A percentile compares a stretch with the other conserved stretches of the same genome.
Conservation (phyloP, 2,797 vertebrate genomes). For the Vireo griseus region DNA sequence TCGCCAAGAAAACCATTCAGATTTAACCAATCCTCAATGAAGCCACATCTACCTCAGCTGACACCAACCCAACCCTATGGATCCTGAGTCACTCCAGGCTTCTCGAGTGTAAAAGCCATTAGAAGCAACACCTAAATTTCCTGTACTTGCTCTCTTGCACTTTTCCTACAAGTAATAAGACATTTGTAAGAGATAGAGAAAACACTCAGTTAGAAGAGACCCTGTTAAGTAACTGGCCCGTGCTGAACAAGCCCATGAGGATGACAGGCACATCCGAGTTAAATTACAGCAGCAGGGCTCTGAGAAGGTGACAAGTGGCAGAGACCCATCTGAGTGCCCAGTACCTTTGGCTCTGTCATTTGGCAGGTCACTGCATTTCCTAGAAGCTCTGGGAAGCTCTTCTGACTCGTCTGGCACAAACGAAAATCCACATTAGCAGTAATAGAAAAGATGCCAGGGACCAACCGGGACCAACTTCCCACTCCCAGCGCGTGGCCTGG, state of each 20-base stretch:
- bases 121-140: not conserved
- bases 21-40: not conserved
- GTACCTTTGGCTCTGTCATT: not conserved
- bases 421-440: not conserved
- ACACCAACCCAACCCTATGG: not conserved
- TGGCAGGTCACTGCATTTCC: slow-evolving; percentile 18
- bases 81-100: not conserved
- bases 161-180: not conserved
- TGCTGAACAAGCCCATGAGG: not conserved
- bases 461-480: not conserved
- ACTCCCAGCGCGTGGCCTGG: accelerated
- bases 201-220: not conserved
- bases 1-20: not conserved
- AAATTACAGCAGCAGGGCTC: not conserved
- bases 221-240: not conserved
- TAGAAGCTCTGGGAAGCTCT: slow-evolving; percentile 17
- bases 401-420: not conserved
- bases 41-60: not conserved
- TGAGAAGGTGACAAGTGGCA: not conserved
- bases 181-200: not conserved
- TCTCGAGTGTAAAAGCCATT: not conserved
- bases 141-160: not conserved
- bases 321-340: not conserved
- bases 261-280: not conserved
- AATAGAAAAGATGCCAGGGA: not conserved